A percentile compares a stretch with the other conserved stretches of the same genome.
These are phyloP conservation scores for Dromococcyx pavoninus DNA, from an alignment of 2,797 vertebrate genomes.

Conservation along the genomic window DNA sequence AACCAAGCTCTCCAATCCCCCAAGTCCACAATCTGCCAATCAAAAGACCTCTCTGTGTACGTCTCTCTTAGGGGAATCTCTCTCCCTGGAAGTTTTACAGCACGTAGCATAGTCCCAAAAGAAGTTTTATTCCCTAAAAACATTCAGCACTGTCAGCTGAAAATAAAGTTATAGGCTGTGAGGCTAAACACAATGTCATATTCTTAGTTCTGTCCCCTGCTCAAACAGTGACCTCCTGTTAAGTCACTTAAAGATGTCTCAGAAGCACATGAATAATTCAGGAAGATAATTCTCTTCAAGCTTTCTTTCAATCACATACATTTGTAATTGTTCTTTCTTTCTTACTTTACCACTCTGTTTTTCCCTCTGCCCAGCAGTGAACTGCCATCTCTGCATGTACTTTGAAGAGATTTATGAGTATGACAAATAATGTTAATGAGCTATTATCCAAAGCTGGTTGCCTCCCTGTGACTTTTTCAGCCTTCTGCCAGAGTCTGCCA, in stretches of 20 bases:
- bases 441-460: constrained; percentile 22
- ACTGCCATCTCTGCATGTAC: not conserved
- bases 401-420: not conserved
- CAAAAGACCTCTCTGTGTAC: not conserved
- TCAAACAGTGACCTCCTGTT: not conserved
- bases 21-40: rapidly evolving
- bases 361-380: not conserved
- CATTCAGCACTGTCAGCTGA: not conserved
- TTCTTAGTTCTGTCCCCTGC: not conserved
- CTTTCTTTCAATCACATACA: not conserved
- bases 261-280: constrained; percentile 30
- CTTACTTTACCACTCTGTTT: not conserved
- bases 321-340: not conserved
- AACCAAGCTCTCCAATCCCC: not conserved
- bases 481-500: not conserved
- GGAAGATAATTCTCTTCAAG: not conserved
- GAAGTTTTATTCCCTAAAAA: constrained; percentile 18
- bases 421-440: constrained; percentile 22
- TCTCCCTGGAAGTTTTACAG: not conserved
- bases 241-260: constrained; percentile 1
- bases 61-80: not conserved
- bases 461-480: not conserved
- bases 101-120: not conserved
- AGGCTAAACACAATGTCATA: not conserved
- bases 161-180: constrained; percentile 1